These are phyloP conservation scores for Axis porcinus DNA, from an alignment of 2,113 vertebrate species.

Conservation along the genomic window DNA sequence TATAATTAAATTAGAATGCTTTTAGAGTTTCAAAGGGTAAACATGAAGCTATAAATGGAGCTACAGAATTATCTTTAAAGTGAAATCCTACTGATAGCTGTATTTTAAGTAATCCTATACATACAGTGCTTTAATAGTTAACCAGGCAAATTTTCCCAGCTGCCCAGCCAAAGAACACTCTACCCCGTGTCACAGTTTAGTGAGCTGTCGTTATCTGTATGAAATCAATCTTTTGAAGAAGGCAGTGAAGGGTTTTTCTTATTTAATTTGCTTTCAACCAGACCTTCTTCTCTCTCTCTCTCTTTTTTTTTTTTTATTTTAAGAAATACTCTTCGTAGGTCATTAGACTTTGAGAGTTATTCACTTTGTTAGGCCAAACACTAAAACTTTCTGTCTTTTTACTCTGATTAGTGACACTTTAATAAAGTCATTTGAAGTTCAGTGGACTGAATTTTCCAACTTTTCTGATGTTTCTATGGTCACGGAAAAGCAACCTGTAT, in stretches of 20 bases:
- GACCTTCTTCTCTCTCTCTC: background rate
- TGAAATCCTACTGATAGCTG: background rate
- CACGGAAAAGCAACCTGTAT: conserved; percentile 90
- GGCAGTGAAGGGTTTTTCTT: conserved; percentile 76
- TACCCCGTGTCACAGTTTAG: conserved; percentile 38
- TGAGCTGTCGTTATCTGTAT: conserved; percentile 78
- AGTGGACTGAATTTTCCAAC: conserved; percentile 97
- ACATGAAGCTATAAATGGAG: background rate
- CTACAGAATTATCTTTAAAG: background rate
- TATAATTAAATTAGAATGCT: background rate
- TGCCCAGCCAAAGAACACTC: background rate
- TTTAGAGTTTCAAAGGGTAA: background rate
- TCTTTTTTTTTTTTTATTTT: conserved; percentile 42
- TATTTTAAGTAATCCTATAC: background rate
- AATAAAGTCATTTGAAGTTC: conserved; percentile 99
- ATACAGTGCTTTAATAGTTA: background rate
- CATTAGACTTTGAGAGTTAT: conserved; percentile 86
- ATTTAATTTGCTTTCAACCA: conserved; percentile 80
- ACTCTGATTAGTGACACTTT: conserved; percentile 99
- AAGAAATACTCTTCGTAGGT: conserved; percentile 88
- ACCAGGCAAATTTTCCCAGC: conserved; percentile 34
- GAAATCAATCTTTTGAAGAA: conserved; percentile 80
- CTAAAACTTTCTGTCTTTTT: conserved; percentile 93
- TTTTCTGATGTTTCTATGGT: conserved; percentile 98
- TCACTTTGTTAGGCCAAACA: conserved; percentile 88